Evolutionary conservation across 2,797 vertebrate genomes (phyloP), one percentile per base, ranked within the genome.

Genomic region (Helicolenus hilgendorfi): DNA sequence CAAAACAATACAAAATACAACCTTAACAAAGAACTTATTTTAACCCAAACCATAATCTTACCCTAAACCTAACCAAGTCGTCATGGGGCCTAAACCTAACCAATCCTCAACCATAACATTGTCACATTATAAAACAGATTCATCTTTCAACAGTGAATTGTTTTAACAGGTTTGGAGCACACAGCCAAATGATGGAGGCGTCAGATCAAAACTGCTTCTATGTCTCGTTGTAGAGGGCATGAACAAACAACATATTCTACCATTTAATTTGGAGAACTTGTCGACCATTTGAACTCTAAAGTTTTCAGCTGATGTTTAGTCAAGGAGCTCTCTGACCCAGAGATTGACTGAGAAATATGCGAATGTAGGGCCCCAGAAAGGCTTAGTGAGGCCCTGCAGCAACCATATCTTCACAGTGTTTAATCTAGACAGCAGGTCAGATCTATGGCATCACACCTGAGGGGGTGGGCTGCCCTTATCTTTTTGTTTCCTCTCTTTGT

Each of bases 341-440:
- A 70, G 6, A 10, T 11, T 29, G 64, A 45, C 24, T 58, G 11
- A 36, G 18, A 0, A 20, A 24, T 53, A 31, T 76, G 45, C 11
- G 4, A 33, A 33, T 1, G 1, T 8, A 49, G 27, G 67, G 3
- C 9, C 45, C 62, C 0, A 13, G 29, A 67, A 36, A 62, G 4
- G 36, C 31, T 86, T n/a, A 83, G 45, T 14, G 6, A 27, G 49
- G 27, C 72, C 82, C 67, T 7, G 36, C 26, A 76, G 82, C 45
- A 10, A 26, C 71, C 53, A 3, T 67, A 70, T 89, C 70, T 80
- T 77, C 53, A 69, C 55, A 1, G 13, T 79, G 63, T 89, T 87
- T 88, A 84, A 87, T 83, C 92, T 71, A 86, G 73, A 89, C 59
- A 75, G 60, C 80, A 69, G 69, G 68, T 89, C 59, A 86, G 15